Evolutionary conservation across 2,888 invertebrate species (phyloP), one percentile per base, ranked within the genome.

Genomic region (Leptopterna dolabrata): DNA sequence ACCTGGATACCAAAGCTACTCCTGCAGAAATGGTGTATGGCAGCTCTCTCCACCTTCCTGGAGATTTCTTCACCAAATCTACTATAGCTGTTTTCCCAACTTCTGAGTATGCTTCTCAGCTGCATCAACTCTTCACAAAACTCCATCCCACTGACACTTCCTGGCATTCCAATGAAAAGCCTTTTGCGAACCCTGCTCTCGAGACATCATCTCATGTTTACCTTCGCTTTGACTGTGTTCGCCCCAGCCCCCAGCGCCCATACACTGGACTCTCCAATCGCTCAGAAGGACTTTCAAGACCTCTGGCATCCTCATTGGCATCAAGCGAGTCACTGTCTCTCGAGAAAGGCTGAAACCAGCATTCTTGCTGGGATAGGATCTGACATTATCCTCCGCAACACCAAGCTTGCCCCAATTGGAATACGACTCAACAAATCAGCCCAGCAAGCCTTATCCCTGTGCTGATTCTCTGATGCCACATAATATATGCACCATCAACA

Each of bases 151-250:
- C 76, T 27, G 76, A 36, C 3, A 80, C 80, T 45, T 11, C 80
- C 3, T 47, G 63, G 73, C 71, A 70, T 16, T 19, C 7, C 24
- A 73, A 45, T 0, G 29, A 36, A 11, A 73, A 43, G 19, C 76
- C 87, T 2, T 80, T 80, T 43, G 76, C 63, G 1, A 76, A 73
- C 36, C 29, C 47, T 13, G 87, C 70, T 1, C 63, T 84, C 30
- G n/a, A 41, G 2, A 84, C 83, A n/a, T 84, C 87, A 24, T 51
- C 88, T 19, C 88, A 88, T 7, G 87, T 88, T 13, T 89, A 88
- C 43, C 81, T 89, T 30, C 43, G 87, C 0, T 73, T 85, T n/a
- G 86, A 89, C 73, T 29, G 76, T 16, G 88, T 87, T 16, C 51
- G 88, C 86, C 14, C 51, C 19, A 71, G 88, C 24, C 73, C 76